These are phyloP conservation scores for Cephus runcator DNA, from an alignment of 2,888 invertebrate genomes.

Conservation along the genomic window DNA sequence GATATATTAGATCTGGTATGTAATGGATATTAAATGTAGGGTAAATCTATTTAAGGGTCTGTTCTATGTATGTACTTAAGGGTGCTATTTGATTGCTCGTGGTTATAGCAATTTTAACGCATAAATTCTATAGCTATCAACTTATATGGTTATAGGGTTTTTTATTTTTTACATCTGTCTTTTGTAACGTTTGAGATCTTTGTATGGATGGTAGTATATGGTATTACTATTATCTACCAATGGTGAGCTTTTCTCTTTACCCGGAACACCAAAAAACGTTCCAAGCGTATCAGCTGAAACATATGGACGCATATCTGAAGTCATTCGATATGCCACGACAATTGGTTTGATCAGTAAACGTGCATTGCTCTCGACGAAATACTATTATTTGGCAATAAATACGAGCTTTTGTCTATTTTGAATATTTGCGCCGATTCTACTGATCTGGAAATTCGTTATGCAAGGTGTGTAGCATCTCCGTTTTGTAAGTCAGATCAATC, in stretches of 20 bases:
- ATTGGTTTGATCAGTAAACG: constrained; percentile 28
- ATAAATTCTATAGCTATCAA: too few species aligned
- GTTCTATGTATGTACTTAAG: neutral
- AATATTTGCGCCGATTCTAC: neutral
- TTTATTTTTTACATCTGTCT: neutral
- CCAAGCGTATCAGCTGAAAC: neutral
- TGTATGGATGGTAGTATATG: neutral
- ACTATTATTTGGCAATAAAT: constrained; percentile 36
- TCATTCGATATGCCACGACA: constrained; percentile 1
- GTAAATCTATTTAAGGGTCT: neutral
- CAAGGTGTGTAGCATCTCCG: neutral
- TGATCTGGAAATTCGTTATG: neutral
- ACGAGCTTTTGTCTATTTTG: neutral
- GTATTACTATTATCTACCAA: neutral
- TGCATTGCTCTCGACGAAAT: constrained; percentile 20
- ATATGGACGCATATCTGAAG: neutral
- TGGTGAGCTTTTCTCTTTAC: neutral
- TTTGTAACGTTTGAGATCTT: neutral
- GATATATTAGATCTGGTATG: neutral
- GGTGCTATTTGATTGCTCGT: neutral
- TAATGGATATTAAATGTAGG: neutral
- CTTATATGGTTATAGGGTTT: neutral
- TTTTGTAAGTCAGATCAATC: neutral
- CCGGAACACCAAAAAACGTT: neutral
- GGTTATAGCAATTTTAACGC: too few species aligned